Percentiles rank a stretch among this genome's conserved stretches.
These are phyloP conservation scores for Nephrocerus scutellatus DNA, from an alignment of 2,888 invertebrate species.

Conservation along the genomic window DNA sequence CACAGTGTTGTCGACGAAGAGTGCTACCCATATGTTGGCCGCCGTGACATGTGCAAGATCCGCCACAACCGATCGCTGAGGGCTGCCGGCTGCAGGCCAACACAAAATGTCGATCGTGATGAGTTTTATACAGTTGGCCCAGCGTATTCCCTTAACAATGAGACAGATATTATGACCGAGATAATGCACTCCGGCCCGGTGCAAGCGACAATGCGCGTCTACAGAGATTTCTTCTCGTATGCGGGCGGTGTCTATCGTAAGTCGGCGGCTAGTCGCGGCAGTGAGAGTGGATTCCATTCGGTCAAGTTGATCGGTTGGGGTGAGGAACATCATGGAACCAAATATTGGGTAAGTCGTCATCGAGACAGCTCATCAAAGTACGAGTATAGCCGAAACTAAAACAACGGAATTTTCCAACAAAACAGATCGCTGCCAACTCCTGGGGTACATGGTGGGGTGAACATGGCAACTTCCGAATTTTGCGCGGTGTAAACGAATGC, in stretches of 20 bases:
- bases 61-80: constrained; percentile 43
- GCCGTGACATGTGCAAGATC: constrained; percentile 58
- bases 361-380: not conserved
- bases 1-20: constrained; percentile 72
- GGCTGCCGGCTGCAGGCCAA: constrained; percentile 52
- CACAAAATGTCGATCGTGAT: constrained; percentile 49
- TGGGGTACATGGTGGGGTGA: constrained; percentile 94
- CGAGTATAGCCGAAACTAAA: not conserved
- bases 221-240: constrained; percentile 91
- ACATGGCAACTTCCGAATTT: constrained; percentile 80
- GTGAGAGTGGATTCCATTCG: constrained; percentile 72
- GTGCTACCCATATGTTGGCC: constrained; percentile 76
- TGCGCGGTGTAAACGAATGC: constrained; percentile 77
- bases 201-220: constrained; percentile 85
- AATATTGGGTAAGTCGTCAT: constrained; percentile 78
- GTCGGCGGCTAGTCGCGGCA: constrained; percentile 52
- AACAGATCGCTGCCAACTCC: constrained; percentile 84
- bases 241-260: constrained; percentile 74
- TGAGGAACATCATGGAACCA: constrained; percentile 58
- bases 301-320: constrained; percentile 92
- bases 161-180: constrained; percentile 85
- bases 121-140: constrained; percentile 67
- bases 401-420: constrained; percentile 20
- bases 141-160: constrained; percentile 65
- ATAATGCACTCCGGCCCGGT: constrained; percentile 87